Conservation (phyloP, 2,797 vertebrate species). For the Zonotrichia albicollis region DNA sequence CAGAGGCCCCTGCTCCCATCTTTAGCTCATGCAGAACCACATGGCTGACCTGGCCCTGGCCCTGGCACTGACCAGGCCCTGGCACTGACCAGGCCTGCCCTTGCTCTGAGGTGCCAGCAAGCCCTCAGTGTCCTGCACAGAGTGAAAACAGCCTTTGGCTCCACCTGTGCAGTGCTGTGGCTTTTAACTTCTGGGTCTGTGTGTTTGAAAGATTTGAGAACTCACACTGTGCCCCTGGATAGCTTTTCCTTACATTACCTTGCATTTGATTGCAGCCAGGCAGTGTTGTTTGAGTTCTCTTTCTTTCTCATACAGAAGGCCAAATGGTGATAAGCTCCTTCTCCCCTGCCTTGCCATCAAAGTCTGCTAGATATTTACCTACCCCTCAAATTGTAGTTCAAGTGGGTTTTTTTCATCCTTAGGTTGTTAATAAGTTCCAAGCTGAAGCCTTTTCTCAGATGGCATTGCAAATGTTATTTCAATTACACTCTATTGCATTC, state of each 20-base stretch:
- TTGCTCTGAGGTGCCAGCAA: not conserved
- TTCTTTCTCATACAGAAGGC: not conserved
- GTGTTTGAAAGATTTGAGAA: not conserved
- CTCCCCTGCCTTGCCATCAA: not conserved
- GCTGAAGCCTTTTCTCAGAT: not conserved
- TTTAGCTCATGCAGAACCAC: accelerated
- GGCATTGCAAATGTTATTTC: not conserved
- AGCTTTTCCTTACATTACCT: not conserved
- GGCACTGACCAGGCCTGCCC: not conserved
- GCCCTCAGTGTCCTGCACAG: not conserved
- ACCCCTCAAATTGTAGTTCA: not conserved
- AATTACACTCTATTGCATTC: not conserved
- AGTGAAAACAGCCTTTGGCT: not conserved
- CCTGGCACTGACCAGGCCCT: too few relatives aligned
- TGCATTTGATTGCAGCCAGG: not conserved
- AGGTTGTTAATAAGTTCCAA: not conserved
- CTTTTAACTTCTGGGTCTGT: not conserved
- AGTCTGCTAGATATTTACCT: not conserved
- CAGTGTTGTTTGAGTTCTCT: not conserved
- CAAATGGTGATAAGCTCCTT: not conserved
- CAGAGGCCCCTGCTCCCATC: not conserved
- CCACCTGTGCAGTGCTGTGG: not conserved
- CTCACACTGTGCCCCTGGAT: accelerated
- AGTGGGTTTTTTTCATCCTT: not conserved
- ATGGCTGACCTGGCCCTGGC: too few relatives aligned